Conservation (phyloP, 1,140 invertebrate genomes). For the Pinna nobilis region DNA sequence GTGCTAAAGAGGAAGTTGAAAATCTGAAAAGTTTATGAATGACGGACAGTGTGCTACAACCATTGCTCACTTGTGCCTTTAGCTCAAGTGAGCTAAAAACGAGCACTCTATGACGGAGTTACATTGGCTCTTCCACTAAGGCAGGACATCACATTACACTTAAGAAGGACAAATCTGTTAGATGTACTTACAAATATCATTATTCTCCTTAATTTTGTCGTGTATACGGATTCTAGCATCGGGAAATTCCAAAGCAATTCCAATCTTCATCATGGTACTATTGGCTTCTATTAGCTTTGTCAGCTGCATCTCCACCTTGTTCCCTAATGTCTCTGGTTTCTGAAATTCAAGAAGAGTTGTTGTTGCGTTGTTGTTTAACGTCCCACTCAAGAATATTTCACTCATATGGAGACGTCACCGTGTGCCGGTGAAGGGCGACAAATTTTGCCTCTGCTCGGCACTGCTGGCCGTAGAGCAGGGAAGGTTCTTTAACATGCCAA, state of each 20-base stretch:
- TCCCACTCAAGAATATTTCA: too few species aligned
- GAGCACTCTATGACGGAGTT: too few species aligned
- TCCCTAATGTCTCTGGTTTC: conserved; percentile 95
- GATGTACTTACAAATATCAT: conserved; percentile 84
- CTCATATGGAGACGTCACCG: too few species aligned
- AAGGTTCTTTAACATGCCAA: too few species aligned
- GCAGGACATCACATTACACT: neutral
- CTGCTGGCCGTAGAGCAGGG: too few species aligned
- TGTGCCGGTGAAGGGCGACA: too few species aligned
- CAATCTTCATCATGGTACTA: conserved; percentile 91
- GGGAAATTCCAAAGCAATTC: conserved; percentile 96
- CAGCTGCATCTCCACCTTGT: conserved; percentile 99
- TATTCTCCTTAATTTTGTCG: conserved; percentile 94
- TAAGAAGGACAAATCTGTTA: neutral
- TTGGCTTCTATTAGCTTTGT: conserved; percentile 95
- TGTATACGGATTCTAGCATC: conserved; percentile 95
- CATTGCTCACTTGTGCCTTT: neutral
- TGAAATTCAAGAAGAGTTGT: conserved; percentile 78
- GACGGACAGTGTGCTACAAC: neutral
- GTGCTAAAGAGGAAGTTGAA: too few species aligned
- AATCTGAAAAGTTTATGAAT: neutral
- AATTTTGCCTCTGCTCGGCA: too few species aligned
- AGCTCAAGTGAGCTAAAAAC: too few species aligned
- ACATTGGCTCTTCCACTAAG: neutral
- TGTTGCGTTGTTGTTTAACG: too few species aligned